Base-by-base conservation (phyloP, 2,888 invertebrate genomes). In the Patella ulyssiponensis region DNA sequence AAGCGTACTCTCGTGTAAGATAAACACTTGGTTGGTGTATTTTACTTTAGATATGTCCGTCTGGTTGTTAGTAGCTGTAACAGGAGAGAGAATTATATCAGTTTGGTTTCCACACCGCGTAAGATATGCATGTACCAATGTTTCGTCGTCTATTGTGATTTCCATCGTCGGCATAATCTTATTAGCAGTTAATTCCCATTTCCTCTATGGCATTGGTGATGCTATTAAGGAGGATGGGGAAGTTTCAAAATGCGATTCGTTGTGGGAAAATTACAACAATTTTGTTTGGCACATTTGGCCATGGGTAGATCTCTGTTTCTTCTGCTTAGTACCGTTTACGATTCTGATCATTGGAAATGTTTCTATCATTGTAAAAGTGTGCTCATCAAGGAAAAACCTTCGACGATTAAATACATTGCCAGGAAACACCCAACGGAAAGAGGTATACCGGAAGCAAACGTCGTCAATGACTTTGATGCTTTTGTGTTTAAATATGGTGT, bases 31-130 rank as follows among this genome's bases (percentile, higher is more conserved):
- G 81, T 56, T 87, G 27, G 85, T 88, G 9, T 89, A 89, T 72
- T 81, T 81, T 33, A 82, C 86, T 7, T 79, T 87, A 1, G 85
- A 89, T 75, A 83, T 85, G 51, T 87, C 88, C 9, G 87, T 86
- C 0, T 90, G 90, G 90, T 84, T 89, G 20, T 81, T 90, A 17
- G 86, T 88, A 56, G 84, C 84, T 20, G 87, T 90, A 52, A 89
- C 89, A 4, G 58, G 87, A 20, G 89, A 89, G 73, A 78, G 89
- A 20, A 84, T 86, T 2, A 75, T 89, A 2, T 85, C 86, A 9
- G 86, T 87, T 7, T 88, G 85, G 82, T 78, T 82, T 73, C 89
- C 88, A 3, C 83, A 86, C 78, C 80, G 74, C 9, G 86, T 86
- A 12, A 86, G 83, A 71, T 51, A 71, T 0, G 75, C 80, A 23